Conservation (phyloP, 2,797 vertebrate genomes). For the Gambusia yucatana region DNA sequence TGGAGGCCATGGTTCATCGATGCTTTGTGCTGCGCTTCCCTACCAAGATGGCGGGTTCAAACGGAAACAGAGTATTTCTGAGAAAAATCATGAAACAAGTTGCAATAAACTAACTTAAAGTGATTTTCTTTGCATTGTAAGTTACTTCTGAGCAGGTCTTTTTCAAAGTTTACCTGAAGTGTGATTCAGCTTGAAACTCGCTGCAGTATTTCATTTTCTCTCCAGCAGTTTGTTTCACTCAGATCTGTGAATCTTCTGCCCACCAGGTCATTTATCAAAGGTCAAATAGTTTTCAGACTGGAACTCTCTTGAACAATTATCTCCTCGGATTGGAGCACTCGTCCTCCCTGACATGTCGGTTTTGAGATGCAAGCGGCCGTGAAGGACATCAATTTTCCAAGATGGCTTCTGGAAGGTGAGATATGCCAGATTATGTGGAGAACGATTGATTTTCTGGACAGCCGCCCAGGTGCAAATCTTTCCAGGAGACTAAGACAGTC, state of each 20-base stretch:
- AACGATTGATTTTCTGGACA: constrained; percentile 66
- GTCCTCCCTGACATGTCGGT: constrained; percentile 26
- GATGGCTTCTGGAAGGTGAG: constrained; percentile 31
- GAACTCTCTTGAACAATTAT: constrained; percentile 11
- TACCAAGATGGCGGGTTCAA: too few species aligned
- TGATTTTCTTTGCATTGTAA: background rate
- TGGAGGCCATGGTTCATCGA: too few species aligned
- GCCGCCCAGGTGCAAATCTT: constrained; percentile 52
- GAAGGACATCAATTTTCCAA: constrained; percentile 44
- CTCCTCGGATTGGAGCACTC: background rate
- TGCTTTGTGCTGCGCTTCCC: too few species aligned
- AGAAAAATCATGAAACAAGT: background rate
- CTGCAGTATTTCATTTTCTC: background rate
- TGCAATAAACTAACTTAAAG: background rate
- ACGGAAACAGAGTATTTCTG: background rate
- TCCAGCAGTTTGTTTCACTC: background rate
- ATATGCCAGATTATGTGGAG: constrained; percentile 56
- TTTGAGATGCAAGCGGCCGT: constrained; percentile 25
- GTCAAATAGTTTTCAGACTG: background rate
- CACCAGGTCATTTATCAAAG: background rate
- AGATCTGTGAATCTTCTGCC: background rate
- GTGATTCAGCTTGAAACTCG: too few species aligned
- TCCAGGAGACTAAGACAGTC: constrained; percentile 35
- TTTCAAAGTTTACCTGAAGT: too few species aligned
- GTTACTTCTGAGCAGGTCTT: too few species aligned